Conservation (phyloP, 1,140 invertebrate species). For the Eumeta japonica region DNA sequence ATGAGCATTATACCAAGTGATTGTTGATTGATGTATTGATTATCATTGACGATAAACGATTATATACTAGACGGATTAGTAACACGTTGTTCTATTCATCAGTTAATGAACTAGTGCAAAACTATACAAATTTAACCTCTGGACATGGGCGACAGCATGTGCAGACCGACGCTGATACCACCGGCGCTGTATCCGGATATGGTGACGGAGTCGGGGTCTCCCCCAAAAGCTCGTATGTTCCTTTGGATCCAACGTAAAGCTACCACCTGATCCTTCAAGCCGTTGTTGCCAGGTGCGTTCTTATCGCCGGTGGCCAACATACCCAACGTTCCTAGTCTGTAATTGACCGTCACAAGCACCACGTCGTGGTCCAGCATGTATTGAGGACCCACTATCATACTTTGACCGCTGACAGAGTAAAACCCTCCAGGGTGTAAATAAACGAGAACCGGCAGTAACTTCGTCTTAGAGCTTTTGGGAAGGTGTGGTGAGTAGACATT, state of each 20-base stretch:
- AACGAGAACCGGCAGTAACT: constrained; percentile 44
- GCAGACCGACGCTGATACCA: constrained; percentile 53
- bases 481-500: constrained; percentile 64
- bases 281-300: constrained; percentile 62
- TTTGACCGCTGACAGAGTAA: constrained; percentile 43
- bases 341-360: constrained; percentile 68
- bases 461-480: constrained; percentile 23
- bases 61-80: constrained; percentile 3
- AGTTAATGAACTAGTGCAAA: constrained; percentile 6
- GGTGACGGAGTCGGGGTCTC: constrained; percentile 21
- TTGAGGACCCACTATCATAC: constrained; percentile 54
- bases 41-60: constrained; percentile 6
- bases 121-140: constrained; percentile 46
- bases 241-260: constrained; percentile 65
- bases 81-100: neutral
- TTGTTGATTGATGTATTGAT: too few relatives aligned
- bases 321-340: constrained; percentile 61
- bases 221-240: constrained; percentile 53
- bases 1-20: too few relatives aligned
- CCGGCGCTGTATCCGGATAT: constrained; percentile 23
- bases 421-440: constrained; percentile 59
- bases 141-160: constrained; percentile 72
- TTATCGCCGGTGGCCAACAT: constrained; percentile 52
- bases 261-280: constrained; percentile 65
- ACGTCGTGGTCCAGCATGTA: constrained; percentile 63